Conservation (phyloP, 2,888 invertebrate genomes). For the Drosophila ezoana region DNA sequence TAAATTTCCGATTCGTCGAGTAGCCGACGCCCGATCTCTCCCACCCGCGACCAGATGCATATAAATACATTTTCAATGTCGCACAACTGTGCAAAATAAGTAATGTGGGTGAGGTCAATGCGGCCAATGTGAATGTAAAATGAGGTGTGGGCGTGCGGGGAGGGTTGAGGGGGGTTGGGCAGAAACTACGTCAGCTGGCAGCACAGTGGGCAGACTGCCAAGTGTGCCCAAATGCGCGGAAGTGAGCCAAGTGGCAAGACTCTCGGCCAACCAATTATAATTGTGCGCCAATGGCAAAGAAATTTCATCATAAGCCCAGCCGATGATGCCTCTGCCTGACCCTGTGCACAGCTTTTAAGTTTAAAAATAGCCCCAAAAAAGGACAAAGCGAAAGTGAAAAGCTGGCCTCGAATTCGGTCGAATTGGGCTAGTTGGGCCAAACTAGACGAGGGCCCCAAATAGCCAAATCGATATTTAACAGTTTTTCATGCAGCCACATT, state of each 20-base stretch:
- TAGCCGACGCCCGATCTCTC: slow-evolving; percentile 15
- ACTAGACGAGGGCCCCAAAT: slow-evolving; percentile 1
- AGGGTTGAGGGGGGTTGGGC: not conserved
- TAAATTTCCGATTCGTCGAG: slow-evolving; percentile 34
- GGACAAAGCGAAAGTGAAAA: slow-evolving; percentile 36
- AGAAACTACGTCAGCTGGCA: slow-evolving; percentile 63
- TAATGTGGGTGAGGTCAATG: slow-evolving; percentile 74
- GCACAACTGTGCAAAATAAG: slow-evolving; percentile 39
- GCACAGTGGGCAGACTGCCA: slow-evolving; percentile 75
- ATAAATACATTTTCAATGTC: slow-evolving; percentile 69
- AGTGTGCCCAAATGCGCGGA: slow-evolving; percentile 56
- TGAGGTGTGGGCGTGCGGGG: not conserved
- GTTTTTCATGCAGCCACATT: slow-evolving; percentile 33
- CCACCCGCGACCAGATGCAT: slow-evolving; percentile 9
- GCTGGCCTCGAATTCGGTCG: slow-evolving; percentile 4
- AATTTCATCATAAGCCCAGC: slow-evolving; percentile 51
- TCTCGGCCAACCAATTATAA: slow-evolving; percentile 52
- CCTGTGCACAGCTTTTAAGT: not conserved
- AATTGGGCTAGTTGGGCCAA: slow-evolving; percentile 62
- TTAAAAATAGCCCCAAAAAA: slow-evolving; percentile 31
- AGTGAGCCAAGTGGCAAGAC: slow-evolving; percentile 61
- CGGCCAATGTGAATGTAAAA: slow-evolving; percentile 22
- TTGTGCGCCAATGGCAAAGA: slow-evolving; percentile 42
- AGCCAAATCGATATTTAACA: slow-evolving; percentile 17
- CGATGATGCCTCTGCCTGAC: slow-evolving; percentile 20